phyloP scores from a whole-genome alignment of 2,888 invertebrate genomes.

The Timandra comae region DNA sequence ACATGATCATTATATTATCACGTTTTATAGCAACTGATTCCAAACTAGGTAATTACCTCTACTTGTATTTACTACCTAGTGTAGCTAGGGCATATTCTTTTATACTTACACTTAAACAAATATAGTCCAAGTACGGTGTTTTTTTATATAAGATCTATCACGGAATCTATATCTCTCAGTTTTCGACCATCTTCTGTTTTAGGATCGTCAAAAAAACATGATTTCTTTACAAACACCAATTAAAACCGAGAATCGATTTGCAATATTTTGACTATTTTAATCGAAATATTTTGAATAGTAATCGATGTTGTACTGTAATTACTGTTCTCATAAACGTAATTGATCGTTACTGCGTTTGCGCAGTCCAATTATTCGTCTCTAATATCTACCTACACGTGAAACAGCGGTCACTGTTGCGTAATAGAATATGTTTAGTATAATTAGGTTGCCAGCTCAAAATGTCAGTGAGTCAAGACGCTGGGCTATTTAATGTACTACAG shows the following conservation, averaged over 20 bases:
- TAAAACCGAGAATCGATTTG: conserved; percentile 6
- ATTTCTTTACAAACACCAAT: too few relatives aligned
- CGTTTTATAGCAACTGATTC: too few relatives aligned
- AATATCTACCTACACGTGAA: conserved; percentile 33
- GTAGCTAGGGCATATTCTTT: too few relatives aligned
- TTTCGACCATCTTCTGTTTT: too few relatives aligned
- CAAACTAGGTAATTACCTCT: too few relatives aligned
- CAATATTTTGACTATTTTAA: conserved; percentile 15
- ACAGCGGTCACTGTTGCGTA: conserved; percentile 35
- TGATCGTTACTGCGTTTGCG: conserved; percentile 33
- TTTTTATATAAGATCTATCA: too few relatives aligned
- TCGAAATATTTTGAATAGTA: conserved; percentile 18
- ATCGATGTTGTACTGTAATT: conserved; percentile 36
- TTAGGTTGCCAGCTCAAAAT: conserved; percentile 43
- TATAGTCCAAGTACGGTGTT: too few relatives aligned
- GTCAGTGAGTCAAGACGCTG: conserved; percentile 40
- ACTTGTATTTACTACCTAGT: too few relatives aligned
- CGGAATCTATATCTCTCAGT: too few relatives aligned
- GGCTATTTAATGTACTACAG: conserved; percentile 24
- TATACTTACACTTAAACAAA: too few relatives aligned
- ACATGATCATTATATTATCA: too few relatives aligned
- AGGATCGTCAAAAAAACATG: too few relatives aligned
- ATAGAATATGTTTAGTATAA: conserved; percentile 36
- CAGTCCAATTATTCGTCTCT: conserved; percentile 38
- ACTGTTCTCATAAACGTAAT: conserved; percentile 37